These are phyloP conservation scores for Phenganax stokvisi DNA, from an alignment of 92 coral and sea anemone genomes.

Conservation along the genomic window DNA sequence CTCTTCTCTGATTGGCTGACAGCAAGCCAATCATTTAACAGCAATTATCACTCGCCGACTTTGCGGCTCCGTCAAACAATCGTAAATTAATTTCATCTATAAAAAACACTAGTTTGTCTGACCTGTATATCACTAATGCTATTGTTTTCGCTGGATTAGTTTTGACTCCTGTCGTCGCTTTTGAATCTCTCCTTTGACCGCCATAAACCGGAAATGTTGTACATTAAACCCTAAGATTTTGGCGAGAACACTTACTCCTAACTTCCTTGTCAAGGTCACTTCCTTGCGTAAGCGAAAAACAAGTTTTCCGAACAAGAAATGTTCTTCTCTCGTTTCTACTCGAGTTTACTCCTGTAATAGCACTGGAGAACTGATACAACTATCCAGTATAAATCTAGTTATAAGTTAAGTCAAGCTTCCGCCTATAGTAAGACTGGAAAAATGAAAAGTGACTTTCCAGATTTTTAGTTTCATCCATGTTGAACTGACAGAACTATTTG, in stretches of 20 bases:
- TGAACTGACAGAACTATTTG: background rate
- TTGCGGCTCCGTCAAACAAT: slow-evolving; percentile 12
- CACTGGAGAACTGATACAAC: no score
- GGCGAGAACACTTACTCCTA: no score
- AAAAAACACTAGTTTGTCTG: background rate
- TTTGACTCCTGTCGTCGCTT: background rate
- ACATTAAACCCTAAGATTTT: background rate
- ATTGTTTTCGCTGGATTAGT: background rate
- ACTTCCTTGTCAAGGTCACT: no score
- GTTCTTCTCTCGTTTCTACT: no score
- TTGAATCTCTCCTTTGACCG: background rate
- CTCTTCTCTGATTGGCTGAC: background rate
- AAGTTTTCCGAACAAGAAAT: no score
- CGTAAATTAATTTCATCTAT: background rate
- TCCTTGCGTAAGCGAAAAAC: no score
- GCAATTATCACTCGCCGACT: background rate
- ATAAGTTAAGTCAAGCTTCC: no score
- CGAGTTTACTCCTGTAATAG: no score
- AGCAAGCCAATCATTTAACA: no score
- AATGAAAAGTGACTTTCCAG: background rate
- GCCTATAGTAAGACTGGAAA: no score
- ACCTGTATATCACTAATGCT: background rate
- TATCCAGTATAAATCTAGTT: no score
- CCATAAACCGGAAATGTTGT: background rate
- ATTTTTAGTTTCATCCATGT: background rate